These are phyloP conservation scores for Butorides virescens DNA, from an alignment of 2,113 vertebrate species.

Conservation along the genomic window DNA sequence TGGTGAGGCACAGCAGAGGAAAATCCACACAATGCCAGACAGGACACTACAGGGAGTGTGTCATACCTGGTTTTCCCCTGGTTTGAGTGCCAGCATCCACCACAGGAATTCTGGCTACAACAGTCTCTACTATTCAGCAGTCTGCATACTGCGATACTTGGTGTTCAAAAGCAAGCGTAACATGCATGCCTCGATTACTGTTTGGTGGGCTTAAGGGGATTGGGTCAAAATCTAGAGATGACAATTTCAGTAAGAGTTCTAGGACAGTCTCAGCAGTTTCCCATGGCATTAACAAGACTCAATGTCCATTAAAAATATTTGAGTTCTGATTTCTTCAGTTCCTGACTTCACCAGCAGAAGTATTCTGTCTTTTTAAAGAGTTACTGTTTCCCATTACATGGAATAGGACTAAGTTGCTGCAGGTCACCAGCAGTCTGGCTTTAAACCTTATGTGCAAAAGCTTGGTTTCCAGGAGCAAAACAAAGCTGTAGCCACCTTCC, in stretches of 20 bases:
- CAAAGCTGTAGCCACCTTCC: background rate
- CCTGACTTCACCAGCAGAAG: background rate
- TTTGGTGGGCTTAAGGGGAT: background rate
- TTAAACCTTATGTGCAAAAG: background rate
- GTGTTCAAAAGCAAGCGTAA: background rate
- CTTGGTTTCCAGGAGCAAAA: background rate
- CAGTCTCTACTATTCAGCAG: background rate
- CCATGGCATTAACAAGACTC: background rate
- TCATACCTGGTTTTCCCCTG: background rate
- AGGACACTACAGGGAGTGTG: background rate
- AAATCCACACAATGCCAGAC: background rate
- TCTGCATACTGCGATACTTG: background rate
- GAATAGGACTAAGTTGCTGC: background rate
- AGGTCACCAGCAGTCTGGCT: background rate
- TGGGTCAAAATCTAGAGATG: background rate
- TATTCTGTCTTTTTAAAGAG: background rate
- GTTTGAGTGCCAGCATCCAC: background rate
- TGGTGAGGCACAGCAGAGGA: background rate
- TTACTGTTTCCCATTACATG: background rate
- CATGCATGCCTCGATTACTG: background rate
- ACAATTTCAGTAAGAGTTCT: background rate
- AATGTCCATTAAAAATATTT: background rate
- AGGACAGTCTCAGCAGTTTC: background rate
- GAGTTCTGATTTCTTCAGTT: background rate
- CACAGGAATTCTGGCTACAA: conserved; percentile 5